These are phyloP conservation scores for Chamaetylas fuelleborni DNA, from an alignment of 2,113 vertebrate genomes.

Conservation along the genomic window DNA sequence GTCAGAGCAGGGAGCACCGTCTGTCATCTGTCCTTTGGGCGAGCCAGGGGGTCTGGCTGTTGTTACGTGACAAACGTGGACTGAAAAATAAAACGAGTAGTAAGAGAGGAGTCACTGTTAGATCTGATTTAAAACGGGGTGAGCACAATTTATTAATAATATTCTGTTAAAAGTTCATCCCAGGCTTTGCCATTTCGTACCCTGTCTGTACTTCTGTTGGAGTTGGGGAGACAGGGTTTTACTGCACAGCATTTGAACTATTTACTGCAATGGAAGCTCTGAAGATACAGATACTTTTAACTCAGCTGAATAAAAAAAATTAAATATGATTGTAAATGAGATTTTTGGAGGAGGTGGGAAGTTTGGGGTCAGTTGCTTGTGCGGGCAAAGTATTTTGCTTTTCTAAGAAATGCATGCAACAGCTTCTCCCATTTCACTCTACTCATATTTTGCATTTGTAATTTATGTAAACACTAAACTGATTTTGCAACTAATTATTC, in stretches of 20 bases:
- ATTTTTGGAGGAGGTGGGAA: background rate
- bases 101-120: background rate
- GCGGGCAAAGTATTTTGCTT: background rate
- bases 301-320: background rate
- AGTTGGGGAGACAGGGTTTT: background rate
- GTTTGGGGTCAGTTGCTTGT: background rate
- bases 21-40: background rate
- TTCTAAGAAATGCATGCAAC: background rate
- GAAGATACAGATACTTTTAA: background rate
- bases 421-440: background rate
- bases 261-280: background rate
- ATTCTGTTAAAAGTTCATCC: background rate
- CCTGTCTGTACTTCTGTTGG: fast-evolving
- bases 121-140: background rate
- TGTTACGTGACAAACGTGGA: background rate
- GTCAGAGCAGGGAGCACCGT: background rate
- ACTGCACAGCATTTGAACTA: background rate
- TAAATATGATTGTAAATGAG: background rate
- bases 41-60: background rate
- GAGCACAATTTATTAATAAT: background rate
- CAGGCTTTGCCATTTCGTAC: background rate
- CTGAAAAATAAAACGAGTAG: background rate
- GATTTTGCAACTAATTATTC: background rate
- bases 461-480: background rate
- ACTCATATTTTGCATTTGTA: background rate